Base-by-base conservation (phyloP, 2,888 invertebrate species). In the Theristus sp. region DNA sequence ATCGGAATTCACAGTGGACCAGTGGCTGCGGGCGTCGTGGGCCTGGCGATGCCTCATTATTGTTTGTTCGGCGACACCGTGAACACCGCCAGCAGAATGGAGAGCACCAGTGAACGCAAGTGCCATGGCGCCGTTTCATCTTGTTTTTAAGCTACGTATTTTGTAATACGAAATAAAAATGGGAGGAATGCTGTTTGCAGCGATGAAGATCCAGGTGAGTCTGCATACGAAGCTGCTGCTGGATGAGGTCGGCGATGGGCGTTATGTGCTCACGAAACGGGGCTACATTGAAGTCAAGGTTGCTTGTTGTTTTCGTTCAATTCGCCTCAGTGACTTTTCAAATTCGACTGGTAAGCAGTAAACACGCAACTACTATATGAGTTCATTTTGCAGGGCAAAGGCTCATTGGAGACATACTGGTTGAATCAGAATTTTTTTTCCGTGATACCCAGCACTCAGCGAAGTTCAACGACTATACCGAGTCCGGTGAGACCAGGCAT, bases 1-100 rank as follows among this genome's bases (percentile, higher is more conserved):
- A 69, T 70, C 69, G 71, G 71, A 31, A 69, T 71, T 65, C 71
- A 71, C 63, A 66, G 68, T 2, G 71, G 71, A 10, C 63, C 66
- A 13, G 70, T 71, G 30, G 71, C 69, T 62, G 64, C 71, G 20
- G 71, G 71, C 17, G 70, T 71, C 30, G 68, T 71, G 47, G 71
- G 71, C 24, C 62, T 67, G 46, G 64, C 67, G 24, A 70, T 70
- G 25, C 71, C 71, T 3, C 57, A 70, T 57, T 71, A 72, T 57
- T 68, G 70, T 25, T 67, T 71, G 25, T 71, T 71, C 59, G 71
- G 71, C n/a, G 64, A 63, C 29, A 66, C 71, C 49, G 71, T 70
- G 26, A 54, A 54, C 27, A 54, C 28, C 2, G 54, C 54, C 28
- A 54, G 54, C 22, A 54, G 54, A 27, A 54, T 54, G 54, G 54